Base-by-base conservation (phyloP, 2,888 invertebrate species). In the Ophion slaviceki region DNA sequence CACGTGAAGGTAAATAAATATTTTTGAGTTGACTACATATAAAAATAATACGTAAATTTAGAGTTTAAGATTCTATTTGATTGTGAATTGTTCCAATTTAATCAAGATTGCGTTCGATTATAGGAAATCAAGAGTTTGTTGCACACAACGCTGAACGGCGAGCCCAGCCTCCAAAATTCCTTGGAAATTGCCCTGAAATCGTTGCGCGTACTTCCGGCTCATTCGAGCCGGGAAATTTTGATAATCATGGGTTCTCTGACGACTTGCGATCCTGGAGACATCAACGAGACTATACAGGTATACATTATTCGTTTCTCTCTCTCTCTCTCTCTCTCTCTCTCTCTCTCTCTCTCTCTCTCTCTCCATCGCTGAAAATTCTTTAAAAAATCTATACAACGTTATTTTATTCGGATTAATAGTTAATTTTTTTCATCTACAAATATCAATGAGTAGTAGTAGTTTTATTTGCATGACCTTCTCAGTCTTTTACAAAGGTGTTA, bases 121-220 rank as follows among this genome's bases (percentile, higher is more conserved):
- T 67, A 93, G 93, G 93, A 93, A 88, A 86, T 94, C 45, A 84
- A 89, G 88, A 95, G 95, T 57, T 93, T 97, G 88, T 95, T 95
- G 78, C 96, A 97, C 89, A 95, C 96, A 28, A 92, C 95, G 14
- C 96, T 99, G 87, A 95, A 95, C 66, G 99, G 99, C 0, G 99
- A 99, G 94, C 99, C 99, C 0, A 99, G 99, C 0, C 94, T 99
- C 76, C 99, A 99, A 94, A 99, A 99, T 93, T 97, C 98, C 0
- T 94, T 99, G 77, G 98, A 99, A 92, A 94, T 98, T 89, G 99
- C 99, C 0, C 94, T 97, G 14, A 96, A 97, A 89, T 97, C 97
- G 0, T 95, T 99, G 14, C 97, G 96, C 92, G 96, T 98, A 76
- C 95, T 99, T 89, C 99, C 99, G 0, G 96, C 97, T 0, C 99